Evolutionary conservation across 2,797 vertebrate species (phyloP), one percentile per base, ranked within the genome.

Genomic region (Acanthornis magna): DNA sequence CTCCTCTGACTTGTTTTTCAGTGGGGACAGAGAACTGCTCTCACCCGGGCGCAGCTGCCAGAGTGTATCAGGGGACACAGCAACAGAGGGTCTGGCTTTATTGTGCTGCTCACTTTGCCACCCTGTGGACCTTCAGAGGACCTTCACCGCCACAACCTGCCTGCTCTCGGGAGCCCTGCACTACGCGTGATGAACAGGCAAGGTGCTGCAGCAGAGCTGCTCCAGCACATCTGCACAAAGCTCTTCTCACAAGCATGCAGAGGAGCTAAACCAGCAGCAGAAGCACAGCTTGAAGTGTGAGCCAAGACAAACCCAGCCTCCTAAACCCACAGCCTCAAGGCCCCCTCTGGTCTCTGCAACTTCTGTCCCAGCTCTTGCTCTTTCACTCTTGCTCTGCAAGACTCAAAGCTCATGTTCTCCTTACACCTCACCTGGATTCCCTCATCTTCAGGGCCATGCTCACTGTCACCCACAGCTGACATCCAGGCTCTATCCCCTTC

Each of bases 151-250:
- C 19, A 4, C 7, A n/a, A 4, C 10, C 4, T 29, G 4, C 9
- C 30, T 30, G 48, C 23, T 45, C 32, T 6, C 7, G 4, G 50
- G 29, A 43, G 14, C n/a, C 13, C 43, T 15, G 19, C 42, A 27
- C 21, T n/a, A 3, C 25, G 13, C 25, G 13, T 0, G 14, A 53
- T 61, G 47, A 17, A 5, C 29, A 25, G 43, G 30, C 3, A 3
- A 0, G 14, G 13, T 9, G 6, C 62, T 48, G 36, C 77, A 57
- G 55, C 72, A 27, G 11, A 3, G n/a, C 71, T 38, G 32, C 66
- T n/a, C 53, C 10, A 10, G 43, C 18, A 16, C 50, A 32, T 23
- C 15, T 9, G 18, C 13, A 32, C 14, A 12, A 29, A 61, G 63
- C 45, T 57, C 13, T 10, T 32, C 43, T 17, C 16, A 9, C 32